Percentiles rank a stretch among this genome's conserved stretches.
These are phyloP conservation scores for Tipula vernalis DNA, from an alignment of 2,888 invertebrate genomes.

Conservation along the genomic window DNA sequence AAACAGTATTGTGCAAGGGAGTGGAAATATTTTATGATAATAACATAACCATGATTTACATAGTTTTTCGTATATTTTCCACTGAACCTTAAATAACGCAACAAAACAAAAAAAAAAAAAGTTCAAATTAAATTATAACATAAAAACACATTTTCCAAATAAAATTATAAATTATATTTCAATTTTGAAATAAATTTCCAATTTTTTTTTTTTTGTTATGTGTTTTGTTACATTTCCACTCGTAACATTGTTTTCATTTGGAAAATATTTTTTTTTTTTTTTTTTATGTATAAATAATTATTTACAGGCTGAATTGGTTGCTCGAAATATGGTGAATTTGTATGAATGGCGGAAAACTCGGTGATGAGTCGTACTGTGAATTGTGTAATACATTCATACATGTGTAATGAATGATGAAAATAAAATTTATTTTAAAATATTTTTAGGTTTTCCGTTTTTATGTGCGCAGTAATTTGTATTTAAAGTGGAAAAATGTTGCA, in stretches of 20 bases:
- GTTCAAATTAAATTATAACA: not conserved
- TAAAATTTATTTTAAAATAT: not conserved
- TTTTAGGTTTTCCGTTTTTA: not conserved
- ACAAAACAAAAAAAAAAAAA: not conserved
- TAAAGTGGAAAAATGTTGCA: not conserved
- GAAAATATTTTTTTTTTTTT: too few species aligned
- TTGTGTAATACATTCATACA: too few species aligned
- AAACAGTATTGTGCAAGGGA: not conserved
- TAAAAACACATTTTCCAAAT: not conserved
- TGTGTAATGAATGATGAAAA: too few species aligned
- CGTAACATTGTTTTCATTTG: too few species aligned
- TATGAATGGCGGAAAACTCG: too few species aligned
- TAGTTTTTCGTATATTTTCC: not conserved
- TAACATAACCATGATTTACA: not conserved
- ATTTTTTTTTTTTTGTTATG: too few species aligned
- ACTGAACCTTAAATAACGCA: not conserved
- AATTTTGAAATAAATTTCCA: not conserved
- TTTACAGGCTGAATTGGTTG: too few species aligned
- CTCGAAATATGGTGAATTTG: too few species aligned
- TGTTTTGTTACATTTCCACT: too few species aligned
- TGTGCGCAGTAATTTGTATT: not conserved
- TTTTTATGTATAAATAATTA: too few species aligned
- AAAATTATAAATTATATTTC: not conserved
- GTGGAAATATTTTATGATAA: not conserved
- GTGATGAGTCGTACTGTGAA: too few species aligned